Evolutionary conservation across 2,113 vertebrate genomes (phyloP).

Genomic region (Craseonycteris thonglongyai): DNA sequence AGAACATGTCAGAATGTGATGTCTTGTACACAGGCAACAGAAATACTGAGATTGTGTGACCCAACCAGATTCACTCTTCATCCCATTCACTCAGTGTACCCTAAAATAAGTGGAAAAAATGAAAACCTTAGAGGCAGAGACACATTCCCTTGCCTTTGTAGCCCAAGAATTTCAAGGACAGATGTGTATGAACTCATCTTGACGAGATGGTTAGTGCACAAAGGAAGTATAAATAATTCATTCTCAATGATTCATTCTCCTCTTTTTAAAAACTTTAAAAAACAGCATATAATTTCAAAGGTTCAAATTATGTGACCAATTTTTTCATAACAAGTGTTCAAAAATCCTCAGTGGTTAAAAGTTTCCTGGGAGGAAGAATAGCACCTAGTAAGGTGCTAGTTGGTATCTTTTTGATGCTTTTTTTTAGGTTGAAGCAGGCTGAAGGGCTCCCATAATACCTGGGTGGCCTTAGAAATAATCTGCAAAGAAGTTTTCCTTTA

Average conservation of each 20-base stretch:
- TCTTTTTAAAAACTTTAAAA: not conserved
- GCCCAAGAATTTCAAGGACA: not conserved
- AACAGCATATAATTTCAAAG: slow-evolving; percentile 25
- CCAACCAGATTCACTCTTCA: not conserved
- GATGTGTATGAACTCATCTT: not conserved
- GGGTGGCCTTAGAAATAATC: not conserved
- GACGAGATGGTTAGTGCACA: not conserved
- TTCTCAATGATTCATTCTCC: slow-evolving; percentile 23
- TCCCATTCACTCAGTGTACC: not conserved
- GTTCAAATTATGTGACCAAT: slow-evolving; percentile 23
- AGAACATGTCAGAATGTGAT: not conserved
- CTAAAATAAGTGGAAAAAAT: not conserved
- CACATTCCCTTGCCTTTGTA: not conserved
- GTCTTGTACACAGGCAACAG: not conserved
- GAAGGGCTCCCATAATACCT: not conserved
- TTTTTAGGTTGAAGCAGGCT: not conserved
- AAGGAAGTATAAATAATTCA: slow-evolving; percentile 8
- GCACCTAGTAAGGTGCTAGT: not conserved
- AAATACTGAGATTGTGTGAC: not conserved
- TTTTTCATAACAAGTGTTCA: not conserved
- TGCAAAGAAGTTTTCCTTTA: not conserved
- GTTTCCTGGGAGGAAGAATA: not conserved
- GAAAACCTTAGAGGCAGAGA: not conserved
- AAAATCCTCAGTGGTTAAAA: slow-evolving; percentile 22
- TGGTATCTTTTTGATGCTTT: not conserved